Evolutionary conservation across 2,113 vertebrate genomes (phyloP).

Genomic region (Vulpes vulpes): DNA sequence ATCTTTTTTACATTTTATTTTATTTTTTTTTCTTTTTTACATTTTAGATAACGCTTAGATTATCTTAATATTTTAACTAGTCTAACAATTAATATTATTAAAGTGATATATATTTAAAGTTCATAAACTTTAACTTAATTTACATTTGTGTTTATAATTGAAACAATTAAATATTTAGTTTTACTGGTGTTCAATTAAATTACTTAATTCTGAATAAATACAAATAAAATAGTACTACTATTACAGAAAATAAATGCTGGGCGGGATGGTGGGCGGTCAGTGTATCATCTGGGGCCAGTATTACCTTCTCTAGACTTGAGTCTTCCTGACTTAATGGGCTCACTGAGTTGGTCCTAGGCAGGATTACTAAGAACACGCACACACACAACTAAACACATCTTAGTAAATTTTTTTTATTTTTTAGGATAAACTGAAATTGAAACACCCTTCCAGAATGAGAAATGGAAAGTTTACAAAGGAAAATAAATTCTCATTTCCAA

Average conservation of each 20-base stretch:
- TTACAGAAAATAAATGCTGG: background rate
- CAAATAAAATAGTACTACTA: background rate
- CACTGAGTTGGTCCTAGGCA: background rate
- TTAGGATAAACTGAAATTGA: constrained; percentile 38
- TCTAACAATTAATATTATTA: background rate
- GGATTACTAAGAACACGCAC: background rate
- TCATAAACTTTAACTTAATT: constrained; percentile 21
- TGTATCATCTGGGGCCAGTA: background rate
- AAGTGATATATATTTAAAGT: background rate
- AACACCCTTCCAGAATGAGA: background rate
- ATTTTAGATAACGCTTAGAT: background rate
- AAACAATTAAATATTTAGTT: constrained; percentile 18
- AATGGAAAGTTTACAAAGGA: background rate
- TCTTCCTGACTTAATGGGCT: background rate
- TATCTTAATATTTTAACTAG: constrained; percentile 36
- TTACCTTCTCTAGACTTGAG: background rate
- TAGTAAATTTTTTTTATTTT: background rate
- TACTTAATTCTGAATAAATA: constrained; percentile 28
- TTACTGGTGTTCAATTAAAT: constrained; percentile 18
- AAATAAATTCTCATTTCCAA: constrained; percentile 18
- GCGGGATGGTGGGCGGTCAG: background rate
- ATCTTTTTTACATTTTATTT: constrained; percentile 23
- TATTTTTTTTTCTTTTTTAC: constrained; percentile 8
- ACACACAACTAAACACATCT: background rate
- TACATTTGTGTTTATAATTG: background rate